Percentiles rank a stretch among this genome's conserved stretches.
Conservation (phyloP, 2,888 invertebrate genomes). For the Latrodectus hesperus region DNA sequence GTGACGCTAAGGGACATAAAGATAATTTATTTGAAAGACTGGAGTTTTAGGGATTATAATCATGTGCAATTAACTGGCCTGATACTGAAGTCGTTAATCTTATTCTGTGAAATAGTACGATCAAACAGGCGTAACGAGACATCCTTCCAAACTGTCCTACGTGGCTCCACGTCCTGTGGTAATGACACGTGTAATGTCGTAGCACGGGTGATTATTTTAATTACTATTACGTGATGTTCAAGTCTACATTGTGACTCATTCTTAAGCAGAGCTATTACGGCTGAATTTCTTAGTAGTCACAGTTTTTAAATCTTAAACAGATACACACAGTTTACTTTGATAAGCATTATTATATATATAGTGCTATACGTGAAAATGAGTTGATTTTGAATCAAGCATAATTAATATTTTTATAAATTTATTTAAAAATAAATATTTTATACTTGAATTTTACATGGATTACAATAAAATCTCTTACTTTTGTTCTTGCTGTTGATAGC, state of each 20-base stretch:
- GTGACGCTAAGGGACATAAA: constrained; percentile 12
- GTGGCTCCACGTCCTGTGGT: constrained; percentile 13
- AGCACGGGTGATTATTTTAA: neutral
- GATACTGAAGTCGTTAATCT: constrained; percentile 16
- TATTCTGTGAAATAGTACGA: constrained; percentile 6
- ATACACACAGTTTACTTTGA: too few species aligned
- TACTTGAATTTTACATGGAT: too few species aligned
- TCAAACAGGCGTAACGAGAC: constrained; percentile 17
- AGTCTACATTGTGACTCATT: neutral
- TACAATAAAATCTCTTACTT: too few species aligned
- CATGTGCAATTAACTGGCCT: constrained; percentile 40
- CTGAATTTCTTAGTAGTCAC: too few species aligned
- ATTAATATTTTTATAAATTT: too few species aligned
- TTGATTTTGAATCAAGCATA: too few species aligned
- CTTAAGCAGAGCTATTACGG: neutral
- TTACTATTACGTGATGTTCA: constrained; percentile 21
- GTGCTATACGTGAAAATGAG: too few species aligned
- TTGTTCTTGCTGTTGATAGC: too few species aligned
- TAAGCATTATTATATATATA: too few species aligned
- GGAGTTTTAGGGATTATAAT: constrained; percentile 34
- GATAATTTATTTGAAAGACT: constrained; percentile 29
- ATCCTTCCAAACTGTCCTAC: constrained; percentile 16
- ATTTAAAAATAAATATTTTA: too few species aligned
- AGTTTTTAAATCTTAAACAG: too few species aligned
- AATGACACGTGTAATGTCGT: constrained; percentile 34